phyloP scores from a whole-genome alignment of 2,797 vertebrate genomes.

The Loriculus beryllinus region DNA sequence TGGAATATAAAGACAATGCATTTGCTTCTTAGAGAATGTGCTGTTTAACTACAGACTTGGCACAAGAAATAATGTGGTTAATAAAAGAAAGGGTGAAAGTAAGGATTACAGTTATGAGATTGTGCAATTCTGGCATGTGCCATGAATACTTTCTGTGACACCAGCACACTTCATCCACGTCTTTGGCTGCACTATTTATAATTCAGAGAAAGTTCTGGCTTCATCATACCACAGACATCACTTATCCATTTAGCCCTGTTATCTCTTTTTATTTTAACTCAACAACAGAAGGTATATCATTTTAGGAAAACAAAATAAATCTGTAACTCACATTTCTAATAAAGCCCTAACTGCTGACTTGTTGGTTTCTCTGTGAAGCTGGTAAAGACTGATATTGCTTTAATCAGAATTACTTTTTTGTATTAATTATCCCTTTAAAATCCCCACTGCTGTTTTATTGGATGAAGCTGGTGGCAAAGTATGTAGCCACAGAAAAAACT shows the following conservation, averaged over 20 bases:
- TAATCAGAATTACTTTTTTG: background rate
- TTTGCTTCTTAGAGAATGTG: background rate
- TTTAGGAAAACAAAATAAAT: background rate
- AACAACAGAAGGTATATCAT: background rate
- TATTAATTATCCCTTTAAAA: background rate
- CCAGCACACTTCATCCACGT: constrained; percentile 11
- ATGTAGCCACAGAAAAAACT: background rate
- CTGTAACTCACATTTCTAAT: background rate
- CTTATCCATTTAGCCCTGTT: background rate
- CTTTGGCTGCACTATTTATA: constrained; percentile 8
- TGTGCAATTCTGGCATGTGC: constrained; percentile 21
- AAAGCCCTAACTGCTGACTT: background rate
- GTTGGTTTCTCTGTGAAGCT: background rate
- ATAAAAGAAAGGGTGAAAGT: constrained; percentile 14
- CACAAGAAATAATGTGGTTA: background rate
- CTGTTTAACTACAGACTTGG: background rate
- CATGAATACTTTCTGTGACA: constrained; percentile 36
- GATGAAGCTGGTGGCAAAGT: background rate
- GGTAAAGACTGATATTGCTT: background rate
- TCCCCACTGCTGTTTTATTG: background rate
- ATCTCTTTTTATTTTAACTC: background rate
- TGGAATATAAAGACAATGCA: background rate
- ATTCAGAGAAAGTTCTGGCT: background rate
- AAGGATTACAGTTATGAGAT: background rate
- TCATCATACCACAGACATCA: background rate